Conservation (phyloP, 2,113 vertebrate species). For the Ameiurus melas region DNA sequence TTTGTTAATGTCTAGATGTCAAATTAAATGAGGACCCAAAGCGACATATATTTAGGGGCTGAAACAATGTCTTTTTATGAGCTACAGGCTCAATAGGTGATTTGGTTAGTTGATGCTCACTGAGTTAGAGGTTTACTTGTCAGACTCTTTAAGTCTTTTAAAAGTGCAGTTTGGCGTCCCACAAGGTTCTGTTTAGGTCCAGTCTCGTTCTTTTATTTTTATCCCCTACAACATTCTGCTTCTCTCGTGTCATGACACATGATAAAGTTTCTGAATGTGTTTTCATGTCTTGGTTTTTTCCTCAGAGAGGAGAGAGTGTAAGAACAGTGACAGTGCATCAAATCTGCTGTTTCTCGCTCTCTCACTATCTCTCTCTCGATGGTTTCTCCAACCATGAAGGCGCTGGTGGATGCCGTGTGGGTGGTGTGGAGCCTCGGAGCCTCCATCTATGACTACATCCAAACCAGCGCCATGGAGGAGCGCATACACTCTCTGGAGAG, state of each 20-base stretch:
- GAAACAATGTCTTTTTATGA: not conserved
- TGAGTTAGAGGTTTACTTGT: not conserved
- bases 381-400: constrained; percentile 77
- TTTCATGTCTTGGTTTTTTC: not conserved
- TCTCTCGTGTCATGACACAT: not conserved
- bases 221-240: not conserved
- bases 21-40: not conserved
- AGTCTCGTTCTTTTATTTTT: not conserved
- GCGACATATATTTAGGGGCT: not conserved
- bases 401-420: constrained; percentile 75
- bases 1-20: not conserved
- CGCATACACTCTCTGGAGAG: constrained; percentile 75
- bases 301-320: constrained; percentile 47
- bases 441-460: constrained; percentile 77
- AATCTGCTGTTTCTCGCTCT: not conserved
- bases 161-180: not conserved
- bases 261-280: not conserved
- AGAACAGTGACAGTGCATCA: constrained; percentile 43
- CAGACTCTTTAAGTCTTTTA: not conserved
- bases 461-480: constrained; percentile 79
- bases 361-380: constrained; percentile 44
- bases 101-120: not conserved
- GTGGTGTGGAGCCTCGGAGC: constrained; percentile 75
- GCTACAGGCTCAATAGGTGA: not conserved
- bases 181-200: not conserved